phyloP scores from a whole-genome alignment of 1,140 invertebrate species.

The Saxidomus purpurata region DNA sequence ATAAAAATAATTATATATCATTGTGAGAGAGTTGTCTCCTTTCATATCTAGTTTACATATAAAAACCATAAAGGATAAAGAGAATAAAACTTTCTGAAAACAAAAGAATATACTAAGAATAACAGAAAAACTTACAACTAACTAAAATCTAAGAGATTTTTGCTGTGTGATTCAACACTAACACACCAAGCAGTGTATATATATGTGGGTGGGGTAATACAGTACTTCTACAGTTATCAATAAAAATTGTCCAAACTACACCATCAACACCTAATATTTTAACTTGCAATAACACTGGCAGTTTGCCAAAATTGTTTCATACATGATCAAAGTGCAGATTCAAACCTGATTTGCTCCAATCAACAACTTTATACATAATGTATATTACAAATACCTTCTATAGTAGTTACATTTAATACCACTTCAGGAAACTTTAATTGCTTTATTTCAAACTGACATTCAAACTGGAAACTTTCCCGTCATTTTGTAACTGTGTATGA shows the following conservation, averaged over 20 bases:
- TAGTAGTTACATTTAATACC: too few relatives aligned
- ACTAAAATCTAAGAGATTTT: conserved; percentile 5
- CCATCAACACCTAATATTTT: neutral
- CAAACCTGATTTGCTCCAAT: too few relatives aligned
- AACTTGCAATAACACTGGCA: neutral
- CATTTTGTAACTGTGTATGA: conserved; percentile 1
- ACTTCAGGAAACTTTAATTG: neutral
- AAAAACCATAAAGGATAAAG: neutral
- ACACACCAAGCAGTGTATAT: conserved; percentile 34
- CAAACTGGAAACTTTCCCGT: neutral
- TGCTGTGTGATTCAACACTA: conserved; percentile 21
- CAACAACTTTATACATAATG: too few relatives aligned
- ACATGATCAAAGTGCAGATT: too few relatives aligned
- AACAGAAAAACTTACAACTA: neutral
- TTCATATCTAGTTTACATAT: neutral
- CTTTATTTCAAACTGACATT: neutral
- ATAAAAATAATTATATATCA: neutral
- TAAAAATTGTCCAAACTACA: neutral
- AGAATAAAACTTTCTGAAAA: conserved; percentile 1
- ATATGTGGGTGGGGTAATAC: neutral
- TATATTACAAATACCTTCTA: too few relatives aligned
- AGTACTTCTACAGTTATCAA: neutral
- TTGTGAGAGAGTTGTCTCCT: neutral
- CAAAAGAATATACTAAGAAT: conserved; percentile 9
- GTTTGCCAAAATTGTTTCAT: too few relatives aligned